Conservation (phyloP, 35 echinoderm and acorn worm genomes). For the Heliocidaris tuberculata region DNA sequence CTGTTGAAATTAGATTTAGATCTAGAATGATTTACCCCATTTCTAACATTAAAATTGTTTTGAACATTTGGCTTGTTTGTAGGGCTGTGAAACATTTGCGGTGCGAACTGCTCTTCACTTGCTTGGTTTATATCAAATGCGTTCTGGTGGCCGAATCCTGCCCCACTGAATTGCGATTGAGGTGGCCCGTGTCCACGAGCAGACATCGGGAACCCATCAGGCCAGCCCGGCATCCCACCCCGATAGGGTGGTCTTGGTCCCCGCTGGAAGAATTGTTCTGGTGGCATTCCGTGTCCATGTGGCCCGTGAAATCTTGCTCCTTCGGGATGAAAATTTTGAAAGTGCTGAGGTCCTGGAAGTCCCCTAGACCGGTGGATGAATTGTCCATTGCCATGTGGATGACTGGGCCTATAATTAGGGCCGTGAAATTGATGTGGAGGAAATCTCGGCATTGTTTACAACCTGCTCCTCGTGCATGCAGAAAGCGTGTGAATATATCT, state of each 20-base stretch:
- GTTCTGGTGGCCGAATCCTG: too few species aligned
- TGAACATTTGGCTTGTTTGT: background rate
- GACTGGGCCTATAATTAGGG: background rate
- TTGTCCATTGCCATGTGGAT: background rate
- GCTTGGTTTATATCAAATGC: background rate
- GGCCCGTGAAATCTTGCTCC: slow-evolving; percentile 4
- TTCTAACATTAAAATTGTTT: background rate
- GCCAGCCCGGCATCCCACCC: background rate
- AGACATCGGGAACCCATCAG: background rate
- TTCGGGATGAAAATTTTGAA: slow-evolving; percentile 5
- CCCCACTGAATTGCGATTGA: too few species aligned
- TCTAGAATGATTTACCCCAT: background rate
- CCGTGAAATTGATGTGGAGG: background rate
- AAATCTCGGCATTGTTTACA: background rate
- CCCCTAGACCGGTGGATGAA: background rate
- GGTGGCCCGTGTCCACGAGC: background rate
- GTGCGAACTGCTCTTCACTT: background rate
- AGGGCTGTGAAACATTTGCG: background rate
- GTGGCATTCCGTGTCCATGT: background rate
- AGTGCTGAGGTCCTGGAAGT: background rate
- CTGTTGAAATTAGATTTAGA: background rate
- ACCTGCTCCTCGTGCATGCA: background rate
- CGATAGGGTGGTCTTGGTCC: background rate
- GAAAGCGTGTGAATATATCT: too few species aligned
- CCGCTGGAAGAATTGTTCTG: background rate